Base-by-base conservation (phyloP, 2,888 invertebrate genomes). In the Entomobrya proxima region DNA sequence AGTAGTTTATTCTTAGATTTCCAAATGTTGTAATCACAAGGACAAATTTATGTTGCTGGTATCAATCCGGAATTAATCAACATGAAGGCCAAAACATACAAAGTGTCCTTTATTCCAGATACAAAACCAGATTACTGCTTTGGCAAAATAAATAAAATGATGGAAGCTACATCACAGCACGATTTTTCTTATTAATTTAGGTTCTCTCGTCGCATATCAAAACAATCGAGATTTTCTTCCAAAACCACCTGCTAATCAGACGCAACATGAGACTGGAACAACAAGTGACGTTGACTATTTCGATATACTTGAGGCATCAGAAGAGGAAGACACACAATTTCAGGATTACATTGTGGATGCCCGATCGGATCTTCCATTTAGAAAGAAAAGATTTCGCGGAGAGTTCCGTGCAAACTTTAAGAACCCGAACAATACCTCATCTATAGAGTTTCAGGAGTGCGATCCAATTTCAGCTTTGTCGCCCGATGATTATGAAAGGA, bases 321-420 rank as follows among this genome's bases (percentile, higher is more conserved):
- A 84, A 72, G 84, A 77, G 44, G 84, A 84, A 24, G 77, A 84
- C 47, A 24, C 35, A 30, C 37, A 30, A n/a, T 77, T 77, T n/a
- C 77, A 76, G 11, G 77, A 84, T 30, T 84, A 84, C 35, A 84
- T 84, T 44, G 47, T 77, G 40, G 77, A 84, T 35, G 84, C 84
- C n/a, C 40, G 84, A 2, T 21, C 35, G 4, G 81, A 61, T 35
- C 52, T 84, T 27, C 77, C 76, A 2, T 52, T 69, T 44, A n/a
- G 15, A 4, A 74, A 74, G n/a, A 76, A 69, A 9, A 37, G 52
- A 30, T 76, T 83, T 50, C 67, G 77, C 13, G 84, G 84, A 1
- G 84, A 77, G 47, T 64, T 84, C n/a, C 77, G 61, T 18, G 40
- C 72, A 0, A 58, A 37, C 18, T 47, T 35, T 27, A 72, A 64